These are phyloP conservation scores for Hippocampus kuda DNA, from an alignment of 2,797 vertebrate species.

Conservation along the genomic window DNA sequence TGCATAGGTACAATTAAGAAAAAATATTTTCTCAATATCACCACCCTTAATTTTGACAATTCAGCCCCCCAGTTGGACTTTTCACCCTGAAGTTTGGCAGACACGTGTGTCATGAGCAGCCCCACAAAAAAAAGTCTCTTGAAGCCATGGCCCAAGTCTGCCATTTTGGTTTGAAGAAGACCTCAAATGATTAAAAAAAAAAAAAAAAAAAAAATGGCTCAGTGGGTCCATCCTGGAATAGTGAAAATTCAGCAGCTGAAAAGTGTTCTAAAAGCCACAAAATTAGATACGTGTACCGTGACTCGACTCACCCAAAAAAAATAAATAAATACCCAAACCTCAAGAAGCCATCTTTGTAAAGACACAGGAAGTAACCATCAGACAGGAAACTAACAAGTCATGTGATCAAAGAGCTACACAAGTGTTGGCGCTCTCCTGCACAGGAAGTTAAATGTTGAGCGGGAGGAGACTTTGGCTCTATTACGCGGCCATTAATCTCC, in stretches of 20 bases:
- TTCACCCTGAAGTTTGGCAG: neutral
- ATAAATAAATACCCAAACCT: neutral
- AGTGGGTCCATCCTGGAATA: neutral
- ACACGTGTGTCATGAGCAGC: neutral
- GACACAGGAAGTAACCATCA: neutral
- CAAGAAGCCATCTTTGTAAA: neutral
- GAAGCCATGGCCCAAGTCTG: neutral
- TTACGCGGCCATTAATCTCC: slow-evolving; percentile 57
- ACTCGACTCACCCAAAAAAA: too few species aligned
- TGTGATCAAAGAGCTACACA: neutral
- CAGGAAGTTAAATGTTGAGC: slow-evolving; percentile 45
- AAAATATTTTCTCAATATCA: neutral
- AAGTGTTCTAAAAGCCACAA: neutral
- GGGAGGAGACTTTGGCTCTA: slow-evolving; percentile 34
- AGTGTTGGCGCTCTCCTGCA: slow-evolving; percentile 39
- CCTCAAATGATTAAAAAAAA: neutral
- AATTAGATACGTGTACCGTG: neutral
- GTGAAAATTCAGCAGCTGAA: neutral
- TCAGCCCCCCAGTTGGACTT: neutral
- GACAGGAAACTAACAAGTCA: neutral
- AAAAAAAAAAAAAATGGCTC: neutral
- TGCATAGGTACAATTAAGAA: neutral
- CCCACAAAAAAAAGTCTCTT: neutral
- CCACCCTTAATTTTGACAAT: neutral
- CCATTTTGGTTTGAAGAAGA: neutral